A percentile compares a stretch with the other conserved stretches of the same genome.
Conservation (phyloP, 2,888 invertebrate genomes). For the Candidula unifasciata region DNA sequence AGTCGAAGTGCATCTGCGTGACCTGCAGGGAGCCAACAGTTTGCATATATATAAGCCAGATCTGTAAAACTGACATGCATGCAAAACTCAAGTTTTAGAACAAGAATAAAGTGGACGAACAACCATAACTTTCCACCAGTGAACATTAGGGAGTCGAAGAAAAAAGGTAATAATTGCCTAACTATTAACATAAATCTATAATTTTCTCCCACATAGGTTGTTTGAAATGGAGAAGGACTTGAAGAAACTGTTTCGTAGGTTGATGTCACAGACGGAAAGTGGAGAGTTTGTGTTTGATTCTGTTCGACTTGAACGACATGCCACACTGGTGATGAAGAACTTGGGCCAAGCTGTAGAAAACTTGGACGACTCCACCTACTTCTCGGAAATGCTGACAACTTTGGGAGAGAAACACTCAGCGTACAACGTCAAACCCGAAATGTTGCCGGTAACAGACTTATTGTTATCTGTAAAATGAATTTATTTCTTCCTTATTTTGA, state of each 20-base stretch:
- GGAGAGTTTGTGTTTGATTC: slow-evolving; percentile 63
- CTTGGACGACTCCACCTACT: slow-evolving; percentile 67
- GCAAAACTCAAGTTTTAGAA: too few relatives aligned
- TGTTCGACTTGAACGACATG: slow-evolving; percentile 61
- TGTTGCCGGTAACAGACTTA: slow-evolving; percentile 61
- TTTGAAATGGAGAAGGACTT: slow-evolving; percentile 67
- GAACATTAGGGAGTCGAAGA: too few relatives aligned
- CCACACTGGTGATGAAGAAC: slow-evolving; percentile 70
- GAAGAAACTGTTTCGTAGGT: slow-evolving; percentile 62
- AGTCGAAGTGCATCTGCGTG: too few relatives aligned
- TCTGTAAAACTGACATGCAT: too few relatives aligned
- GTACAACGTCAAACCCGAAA: slow-evolving; percentile 66
- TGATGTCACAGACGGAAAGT: slow-evolving; percentile 58
- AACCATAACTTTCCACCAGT: too few relatives aligned
- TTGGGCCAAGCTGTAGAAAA: slow-evolving; percentile 73
- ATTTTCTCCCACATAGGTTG: slow-evolving; percentile 59
- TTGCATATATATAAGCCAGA: too few relatives aligned
- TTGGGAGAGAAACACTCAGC: slow-evolving; percentile 69
- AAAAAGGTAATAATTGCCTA: too few relatives aligned
- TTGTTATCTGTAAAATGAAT: too few relatives aligned
- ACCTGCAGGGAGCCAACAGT: too few relatives aligned
- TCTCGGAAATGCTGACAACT: slow-evolving; percentile 62
- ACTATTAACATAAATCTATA: neutral
- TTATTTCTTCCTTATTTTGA: too few relatives aligned
- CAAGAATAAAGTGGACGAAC: too few relatives aligned